These are phyloP conservation scores for Malacoctenus gilli DNA, from an alignment of 2,797 vertebrate species.

Conservation along the genomic window DNA sequence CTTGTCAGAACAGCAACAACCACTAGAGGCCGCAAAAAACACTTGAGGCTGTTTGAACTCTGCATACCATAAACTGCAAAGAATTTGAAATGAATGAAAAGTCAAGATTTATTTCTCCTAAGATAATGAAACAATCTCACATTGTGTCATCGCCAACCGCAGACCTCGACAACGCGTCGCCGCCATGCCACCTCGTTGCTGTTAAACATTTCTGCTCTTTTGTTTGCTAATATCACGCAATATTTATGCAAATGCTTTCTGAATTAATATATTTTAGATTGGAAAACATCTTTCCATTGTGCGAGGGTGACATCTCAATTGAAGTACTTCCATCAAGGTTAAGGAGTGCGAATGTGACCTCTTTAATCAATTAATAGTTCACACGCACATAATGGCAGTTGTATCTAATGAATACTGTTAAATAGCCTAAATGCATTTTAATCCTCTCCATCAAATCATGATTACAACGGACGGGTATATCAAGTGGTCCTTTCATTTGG, in stretches of 20 bases:
- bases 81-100: no score
- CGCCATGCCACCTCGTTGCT: background rate
- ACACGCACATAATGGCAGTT: slow-evolving; percentile 65
- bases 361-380: slow-evolving; percentile 73
- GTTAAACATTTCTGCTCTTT: slow-evolving; percentile 3
- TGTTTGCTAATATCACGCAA: background rate
- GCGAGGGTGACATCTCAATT: slow-evolving; percentile 61
- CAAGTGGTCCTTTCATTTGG: slow-evolving; percentile 78
- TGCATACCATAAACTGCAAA: no score
- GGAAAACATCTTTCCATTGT: slow-evolving; percentile 11
- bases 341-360: slow-evolving; percentile 69
- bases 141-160: background rate
- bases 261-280: background rate
- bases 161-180: background rate
- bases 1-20: no score
- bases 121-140: no score
- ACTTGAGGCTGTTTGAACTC: no score
- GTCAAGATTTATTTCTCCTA: no score
- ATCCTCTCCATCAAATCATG: slow-evolving; percentile 75
- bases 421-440: slow-evolving; percentile 77
- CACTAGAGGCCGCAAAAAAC: no score
- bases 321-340: slow-evolving; percentile 69
- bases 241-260: background rate
- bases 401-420: slow-evolving; percentile 75
- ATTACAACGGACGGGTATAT: slow-evolving; percentile 78